These are phyloP conservation scores for Cacoxenus indagator DNA, from an alignment of 2,888 invertebrate species.

Conservation along the genomic window DNA sequence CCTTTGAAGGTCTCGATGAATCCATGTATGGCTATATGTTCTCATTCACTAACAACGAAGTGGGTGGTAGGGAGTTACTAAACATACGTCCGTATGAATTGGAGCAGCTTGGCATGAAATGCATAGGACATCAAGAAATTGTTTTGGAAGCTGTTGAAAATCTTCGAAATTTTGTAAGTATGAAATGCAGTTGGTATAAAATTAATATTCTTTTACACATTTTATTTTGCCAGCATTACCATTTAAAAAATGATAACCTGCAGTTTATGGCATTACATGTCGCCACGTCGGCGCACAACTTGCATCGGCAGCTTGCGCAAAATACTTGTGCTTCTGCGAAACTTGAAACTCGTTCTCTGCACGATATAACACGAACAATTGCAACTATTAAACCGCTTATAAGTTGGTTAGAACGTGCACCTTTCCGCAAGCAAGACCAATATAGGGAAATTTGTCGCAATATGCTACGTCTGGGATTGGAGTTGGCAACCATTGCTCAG, in stretches of 20 bases:
- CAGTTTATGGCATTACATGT: slow-evolving; percentile 89
- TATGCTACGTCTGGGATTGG: slow-evolving; percentile 83
- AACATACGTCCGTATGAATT: slow-evolving; percentile 90
- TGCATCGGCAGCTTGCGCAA: slow-evolving; percentile 78
- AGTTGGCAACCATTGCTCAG: slow-evolving; percentile 92
- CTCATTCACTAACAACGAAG: slow-evolving; percentile 83
- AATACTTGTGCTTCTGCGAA: slow-evolving; percentile 74
- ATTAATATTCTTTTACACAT: background rate
- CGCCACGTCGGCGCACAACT: slow-evolving; percentile 84
- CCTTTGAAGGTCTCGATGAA: slow-evolving; percentile 70
- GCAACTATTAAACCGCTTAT: slow-evolving; percentile 88
- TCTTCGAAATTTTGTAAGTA: slow-evolving; percentile 86
- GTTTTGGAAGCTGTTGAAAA: slow-evolving; percentile 93
- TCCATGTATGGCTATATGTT: slow-evolving; percentile 84
- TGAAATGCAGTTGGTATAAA: background rate
- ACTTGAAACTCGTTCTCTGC: slow-evolving; percentile 84
- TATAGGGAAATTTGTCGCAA: slow-evolving; percentile 80
- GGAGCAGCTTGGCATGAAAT: slow-evolving; percentile 85
- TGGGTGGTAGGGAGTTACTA: slow-evolving; percentile 83
- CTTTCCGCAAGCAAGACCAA: slow-evolving; percentile 71
- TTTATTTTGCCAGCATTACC: slow-evolving; percentile 81
- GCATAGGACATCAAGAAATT: slow-evolving; percentile 94
- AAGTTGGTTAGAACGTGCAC: slow-evolving; percentile 87
- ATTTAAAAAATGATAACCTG: slow-evolving; percentile 90
- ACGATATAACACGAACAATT: slow-evolving; percentile 88